Evolutionary conservation across 2,113 vertebrate species (phyloP), one percentile per base, ranked within the genome.

Genomic region (Pedionomus torquatus): DNA sequence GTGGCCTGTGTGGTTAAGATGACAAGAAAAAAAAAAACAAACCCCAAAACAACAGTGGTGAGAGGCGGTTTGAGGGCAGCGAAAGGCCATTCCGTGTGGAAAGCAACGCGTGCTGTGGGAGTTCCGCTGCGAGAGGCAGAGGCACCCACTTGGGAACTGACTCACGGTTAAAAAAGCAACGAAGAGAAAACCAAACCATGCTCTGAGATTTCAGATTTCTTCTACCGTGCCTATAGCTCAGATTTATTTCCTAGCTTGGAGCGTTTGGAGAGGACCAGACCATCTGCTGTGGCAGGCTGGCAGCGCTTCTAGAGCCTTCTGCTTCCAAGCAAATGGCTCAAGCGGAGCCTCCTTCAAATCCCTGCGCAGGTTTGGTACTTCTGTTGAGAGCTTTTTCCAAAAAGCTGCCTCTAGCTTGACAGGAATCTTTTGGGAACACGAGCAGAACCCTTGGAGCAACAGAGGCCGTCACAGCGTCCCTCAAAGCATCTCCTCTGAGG

Each of bases 1-100:
- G 7, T 99, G 99, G 88, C 99, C 99, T 99, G 97, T 7, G 31
- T 4, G 57, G 85, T 54, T 8, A 77, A 83, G 55, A 80, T 2
- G 43, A 96, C 46, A 94, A 55, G 82, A 17, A 46, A 46, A 44
- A 12, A 43, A 43, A 43, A 12, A 43, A 43, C 13, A 44, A 44
- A n/a, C n/a, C 41, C 41, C 18, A 19, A 20, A 46, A 46, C 78
- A 35, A 2, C 26, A 14, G 39, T 0, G 63, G 57, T 97, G 61
- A 97, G 85, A 57, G 39, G 33, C 54, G 24, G n/a, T 39, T n/a
- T 7, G 17, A 57, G 52, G 24, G 30, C 39, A 71, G 70, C 6
- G 0, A 60, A 41, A 57, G 48, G 31, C 77, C 33, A 4, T 12
- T 44, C 60, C 3, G 2, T 6, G 11, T 17, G 68, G 54, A 70